Base-by-base conservation (phyloP, 2,888 invertebrate species). In the Frankliniella fusca region DNA sequence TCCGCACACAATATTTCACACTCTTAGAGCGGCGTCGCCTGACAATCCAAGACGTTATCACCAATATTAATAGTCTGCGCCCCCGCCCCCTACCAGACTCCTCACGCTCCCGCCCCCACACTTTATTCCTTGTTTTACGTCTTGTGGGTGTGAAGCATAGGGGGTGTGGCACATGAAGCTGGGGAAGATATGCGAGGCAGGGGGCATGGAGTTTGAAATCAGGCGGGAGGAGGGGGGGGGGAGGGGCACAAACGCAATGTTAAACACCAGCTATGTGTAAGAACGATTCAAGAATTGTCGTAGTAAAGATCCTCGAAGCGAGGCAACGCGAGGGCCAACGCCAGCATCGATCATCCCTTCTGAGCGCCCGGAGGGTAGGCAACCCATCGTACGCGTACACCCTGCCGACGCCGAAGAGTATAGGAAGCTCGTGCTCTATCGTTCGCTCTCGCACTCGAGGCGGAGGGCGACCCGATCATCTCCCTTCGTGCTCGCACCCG, bases 1-100 rank as follows among this genome's bases (percentile, higher is more conserved):
- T 9, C 15, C 54, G 15, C 70, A 23, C 70, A 23, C 70, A 76
- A 76, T 76, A 76, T 23, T 23, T 76, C 70, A 76, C 70, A 76
- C 70, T 76, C 70, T 76, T 76, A 76, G 12, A 76, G 70, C 70
- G 70, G 70, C 70, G 70, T 23, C 70, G 70, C 70, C 70, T 27
- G 27, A 76, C 70, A 23, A 76, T 76, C 27, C 70, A 76, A 76
- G 70, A 27, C 70, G 70, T 70, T 70, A 70, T 70, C 70, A 70
- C 70, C 70, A 70, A 70, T 70, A 70, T 70, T 70, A 76, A 27
- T n/a, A 76, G 70, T 76, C 70, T 23, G 23, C 23, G 7, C 70
- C 54, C 38, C 54, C 54, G 54, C 54, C 54, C 38, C 38, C 38
- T 2, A 5, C 38, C 38, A 5, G 38, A 5, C 38, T 38, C 38